phyloP scores from a whole-genome alignment of 2,113 vertebrate genomes.

The Pelecanus crispus region DNA sequence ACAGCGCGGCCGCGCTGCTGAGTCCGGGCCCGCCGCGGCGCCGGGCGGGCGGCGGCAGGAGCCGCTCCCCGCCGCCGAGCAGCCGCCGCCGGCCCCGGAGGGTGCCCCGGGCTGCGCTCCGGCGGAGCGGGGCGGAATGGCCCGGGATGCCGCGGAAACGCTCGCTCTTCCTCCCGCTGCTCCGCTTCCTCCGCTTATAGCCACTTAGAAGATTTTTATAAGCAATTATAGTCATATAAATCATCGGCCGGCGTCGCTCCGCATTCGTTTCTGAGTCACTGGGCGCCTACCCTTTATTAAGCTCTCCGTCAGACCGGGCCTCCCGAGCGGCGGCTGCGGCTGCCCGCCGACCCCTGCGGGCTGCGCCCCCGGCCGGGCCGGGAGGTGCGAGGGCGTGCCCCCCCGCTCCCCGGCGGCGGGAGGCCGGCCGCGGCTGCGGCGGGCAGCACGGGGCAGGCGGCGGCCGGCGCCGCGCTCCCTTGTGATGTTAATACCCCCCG shows the following conservation, averaged over 20 bases:
- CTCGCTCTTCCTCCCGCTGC: neutral
- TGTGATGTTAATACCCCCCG: slow-evolving; percentile 67
- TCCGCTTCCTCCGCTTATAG: slow-evolving; percentile 29
- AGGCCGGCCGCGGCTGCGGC: neutral
- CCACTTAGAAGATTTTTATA: slow-evolving; percentile 71
- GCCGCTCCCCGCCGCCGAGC: too few species aligned
- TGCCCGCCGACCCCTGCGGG: neutral
- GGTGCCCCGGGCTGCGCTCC: neutral
- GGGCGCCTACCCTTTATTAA: slow-evolving; percentile 8
- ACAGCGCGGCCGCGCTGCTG: neutral
- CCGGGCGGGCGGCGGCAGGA: neutral
- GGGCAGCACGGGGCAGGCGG: neutral
- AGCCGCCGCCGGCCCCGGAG: neutral
- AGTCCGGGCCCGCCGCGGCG: neutral
- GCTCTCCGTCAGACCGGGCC: neutral
- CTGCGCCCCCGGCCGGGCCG: neutral
- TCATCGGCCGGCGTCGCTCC: slow-evolving; percentile 57
- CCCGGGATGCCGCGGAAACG: neutral
- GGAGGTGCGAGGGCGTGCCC: neutral
- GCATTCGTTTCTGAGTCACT: slow-evolving; percentile 60
- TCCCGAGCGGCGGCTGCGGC: neutral
- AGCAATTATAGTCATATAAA: slow-evolving; percentile 73
- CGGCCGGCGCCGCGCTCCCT: slow-evolving; percentile 44
- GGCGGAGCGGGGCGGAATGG: neutral
- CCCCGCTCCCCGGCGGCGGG: neutral